Evolutionary conservation across 2,113 vertebrate species (phyloP).

Genomic region (Lanius ludovicianus): DNA sequence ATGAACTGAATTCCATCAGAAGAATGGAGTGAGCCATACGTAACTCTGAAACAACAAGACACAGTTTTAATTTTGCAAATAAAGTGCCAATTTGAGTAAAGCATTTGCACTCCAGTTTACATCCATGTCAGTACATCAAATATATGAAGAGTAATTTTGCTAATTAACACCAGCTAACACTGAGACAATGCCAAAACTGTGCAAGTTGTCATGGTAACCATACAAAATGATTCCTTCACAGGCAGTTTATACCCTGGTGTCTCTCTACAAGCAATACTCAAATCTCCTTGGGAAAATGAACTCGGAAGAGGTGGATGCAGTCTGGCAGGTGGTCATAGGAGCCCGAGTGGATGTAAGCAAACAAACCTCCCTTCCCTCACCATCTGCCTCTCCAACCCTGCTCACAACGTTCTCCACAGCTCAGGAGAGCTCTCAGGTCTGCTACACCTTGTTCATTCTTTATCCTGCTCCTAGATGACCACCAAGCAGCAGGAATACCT

Average conservation of each 20-base stretch:
- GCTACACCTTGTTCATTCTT: neutral
- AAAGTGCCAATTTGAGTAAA: neutral
- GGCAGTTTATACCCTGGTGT: conserved; percentile 79
- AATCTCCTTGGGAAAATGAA: conserved; percentile 77
- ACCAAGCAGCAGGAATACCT: conserved; percentile 75
- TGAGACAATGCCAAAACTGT: neutral
- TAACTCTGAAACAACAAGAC: neutral
- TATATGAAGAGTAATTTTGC: neutral
- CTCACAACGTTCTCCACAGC: neutral
- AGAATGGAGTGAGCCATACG: neutral
- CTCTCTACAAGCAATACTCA: conserved; percentile 78
- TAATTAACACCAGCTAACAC: neutral
- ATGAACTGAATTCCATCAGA: neutral
- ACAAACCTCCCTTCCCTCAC: neutral
- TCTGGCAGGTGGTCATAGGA: conserved; percentile 84
- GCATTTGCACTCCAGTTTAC: neutral
- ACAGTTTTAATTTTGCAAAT: neutral
- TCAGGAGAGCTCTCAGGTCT: neutral
- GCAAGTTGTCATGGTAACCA: neutral
- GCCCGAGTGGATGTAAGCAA: conserved; percentile 79
- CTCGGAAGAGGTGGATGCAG: conserved; percentile 76
- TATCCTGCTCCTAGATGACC: conserved; percentile 66
- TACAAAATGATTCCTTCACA: conserved; percentile 11
- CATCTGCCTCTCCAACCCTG: neutral
- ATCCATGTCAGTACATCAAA: neutral